Base-by-base conservation (phyloP, 2,797 vertebrate species). In the Florisuga fusca region DNA sequence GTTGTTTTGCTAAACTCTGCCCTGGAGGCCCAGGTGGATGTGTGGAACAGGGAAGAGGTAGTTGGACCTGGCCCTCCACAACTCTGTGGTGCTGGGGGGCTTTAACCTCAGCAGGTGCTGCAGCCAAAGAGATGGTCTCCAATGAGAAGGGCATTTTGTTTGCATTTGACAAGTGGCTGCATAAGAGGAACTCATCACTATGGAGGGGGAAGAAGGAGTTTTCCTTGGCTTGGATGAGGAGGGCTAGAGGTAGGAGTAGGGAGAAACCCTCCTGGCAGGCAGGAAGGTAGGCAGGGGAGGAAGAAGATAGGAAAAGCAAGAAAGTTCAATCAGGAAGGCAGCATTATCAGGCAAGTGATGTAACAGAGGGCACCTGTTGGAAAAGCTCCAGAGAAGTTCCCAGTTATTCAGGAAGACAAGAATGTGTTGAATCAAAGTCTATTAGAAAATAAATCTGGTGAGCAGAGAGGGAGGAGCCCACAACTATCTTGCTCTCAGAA, bases 91-190 rank as follows among this genome's bases (percentile, higher is more conserved):
- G 1, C n/a, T 27, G 5, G 29, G 22, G 33, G 3, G 2, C 9
- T 74, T 22, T 48, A 45, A 48, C 22, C 41, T 25, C 54, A 25
- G 25, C 0, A 3, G 13, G 13, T 57, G 8, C 22, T 78, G 71
- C 66, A 48, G 51, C 41, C 0, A 0, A 77, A 92, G 22, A 0
- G 0, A 15, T 4, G 3, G 22, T 50, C n/a, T 80, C 55, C 57
- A 62, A 12, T 0, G 1, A 87, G 62, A 71, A 68, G n/a, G 27
- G 7, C 45, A 61, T 45, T 59, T 61, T 41, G 5, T 36, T 87
- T 64, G 36, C 64, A 19, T 34, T 84, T 81, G 25, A 11, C 13
- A 27, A 43, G 53, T 19, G 19, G n/a, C 29, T 74, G 13, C 31
- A 19, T 31, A 72, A 55, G 51, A 31, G 34, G 13, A 87, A n/a